Evolutionary conservation across 2,888 invertebrate genomes (phyloP).

Genomic region (Julus scandinavius): DNA sequence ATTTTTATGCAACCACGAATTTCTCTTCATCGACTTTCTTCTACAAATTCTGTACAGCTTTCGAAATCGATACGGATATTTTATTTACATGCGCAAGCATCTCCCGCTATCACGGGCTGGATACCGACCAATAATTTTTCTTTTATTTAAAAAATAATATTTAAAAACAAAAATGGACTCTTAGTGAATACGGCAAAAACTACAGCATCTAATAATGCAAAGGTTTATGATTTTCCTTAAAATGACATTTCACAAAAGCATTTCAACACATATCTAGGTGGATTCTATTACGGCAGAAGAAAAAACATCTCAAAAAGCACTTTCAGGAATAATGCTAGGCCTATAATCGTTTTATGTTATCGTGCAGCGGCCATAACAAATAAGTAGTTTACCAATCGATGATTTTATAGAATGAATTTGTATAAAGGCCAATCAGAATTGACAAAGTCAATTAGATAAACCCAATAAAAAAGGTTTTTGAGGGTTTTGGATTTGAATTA

Average conservation of each 20-base stretch:
- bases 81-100: neutral
- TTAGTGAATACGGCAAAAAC: neutral
- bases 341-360: neutral
- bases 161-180: neutral
- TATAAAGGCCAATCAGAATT: no score
- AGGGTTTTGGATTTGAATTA: no score
- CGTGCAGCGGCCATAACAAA: neutral
- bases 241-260: neutral
- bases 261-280: neutral
- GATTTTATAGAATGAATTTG: neutral
- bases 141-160: neutral
- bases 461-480: neutral
- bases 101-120: neutral
- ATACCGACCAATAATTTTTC: neutral
- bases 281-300: neutral
- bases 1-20: slow-evolving; percentile 19
- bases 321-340: neutral
- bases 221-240: neutral
- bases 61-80: neutral
- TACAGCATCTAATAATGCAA: neutral
- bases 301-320: neutral
- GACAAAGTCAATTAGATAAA: no score
- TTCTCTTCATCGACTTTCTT: slow-evolving; percentile 1
- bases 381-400: neutral
- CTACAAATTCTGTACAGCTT: slow-evolving; percentile 27